Conservation (phyloP, 1,140 invertebrate genomes). For the Drosophila dunni region DNA sequence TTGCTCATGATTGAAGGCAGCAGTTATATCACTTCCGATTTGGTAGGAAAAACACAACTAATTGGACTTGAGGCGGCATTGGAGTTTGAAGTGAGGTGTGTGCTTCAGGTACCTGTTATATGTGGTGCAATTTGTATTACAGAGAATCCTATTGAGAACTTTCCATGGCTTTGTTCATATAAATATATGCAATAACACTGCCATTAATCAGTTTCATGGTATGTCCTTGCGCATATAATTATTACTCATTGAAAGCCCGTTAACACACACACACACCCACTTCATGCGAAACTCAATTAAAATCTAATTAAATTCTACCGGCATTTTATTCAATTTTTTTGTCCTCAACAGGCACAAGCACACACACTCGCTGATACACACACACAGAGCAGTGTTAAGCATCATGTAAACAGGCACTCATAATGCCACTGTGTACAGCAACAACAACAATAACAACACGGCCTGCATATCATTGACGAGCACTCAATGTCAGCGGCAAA, state of each 20-base stretch:
- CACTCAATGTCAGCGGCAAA: constrained; percentile 81
- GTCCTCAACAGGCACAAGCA: constrained; percentile 21
- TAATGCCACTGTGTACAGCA: constrained; percentile 56
- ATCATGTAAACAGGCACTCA: constrained; percentile 79
- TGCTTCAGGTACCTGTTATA: too few species aligned
- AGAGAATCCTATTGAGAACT: not conserved
- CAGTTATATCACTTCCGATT: constrained; percentile 69
- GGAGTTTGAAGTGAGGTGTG: constrained; percentile 11
- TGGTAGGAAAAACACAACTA: constrained; percentile 39
- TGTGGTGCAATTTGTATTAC: too few species aligned
- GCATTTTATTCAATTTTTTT: constrained; percentile 76
- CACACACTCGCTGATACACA: constrained; percentile 15
- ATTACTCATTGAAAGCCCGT: not conserved
- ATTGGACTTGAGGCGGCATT: constrained; percentile 43
- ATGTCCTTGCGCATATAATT: not conserved
- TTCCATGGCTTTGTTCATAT: too few species aligned
- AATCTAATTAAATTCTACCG: constrained; percentile 81
- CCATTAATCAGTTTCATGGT: not conserved
- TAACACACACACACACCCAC: constrained; percentile 1
- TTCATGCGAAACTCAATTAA: constrained; percentile 71
- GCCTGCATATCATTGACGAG: constrained; percentile 79
- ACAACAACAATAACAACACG: constrained; percentile 56
- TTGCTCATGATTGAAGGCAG: constrained; percentile 55
- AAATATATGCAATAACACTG: constrained; percentile 4
- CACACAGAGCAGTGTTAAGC: constrained; percentile 51